Percentiles rank a stretch among this genome's conserved stretches.
Evolutionary conservation across 2,888 invertebrate species (phyloP).

Genomic region (Meta bourneti): DNA sequence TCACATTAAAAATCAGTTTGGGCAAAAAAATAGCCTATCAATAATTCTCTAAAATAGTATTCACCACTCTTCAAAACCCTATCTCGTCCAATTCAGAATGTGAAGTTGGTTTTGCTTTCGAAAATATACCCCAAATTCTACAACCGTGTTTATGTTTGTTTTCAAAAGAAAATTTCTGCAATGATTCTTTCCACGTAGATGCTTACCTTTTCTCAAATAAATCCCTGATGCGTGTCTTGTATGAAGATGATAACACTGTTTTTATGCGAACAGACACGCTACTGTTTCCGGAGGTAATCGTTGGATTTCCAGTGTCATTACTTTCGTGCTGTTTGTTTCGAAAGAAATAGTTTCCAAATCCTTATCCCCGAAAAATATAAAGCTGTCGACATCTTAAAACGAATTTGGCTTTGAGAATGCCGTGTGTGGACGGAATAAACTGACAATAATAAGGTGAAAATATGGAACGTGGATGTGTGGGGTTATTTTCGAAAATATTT

Average conservation of each 20-base stretch:
- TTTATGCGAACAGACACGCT: neutral
- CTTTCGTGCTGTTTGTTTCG: neutral
- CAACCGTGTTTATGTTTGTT: neutral
- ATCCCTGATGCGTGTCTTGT: neutral
- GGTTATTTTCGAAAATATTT: neutral
- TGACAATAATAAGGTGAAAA: neutral
- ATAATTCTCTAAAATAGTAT: too few species aligned
- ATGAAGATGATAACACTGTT: neutral
- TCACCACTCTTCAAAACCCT: neutral
- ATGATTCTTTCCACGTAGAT: neutral
- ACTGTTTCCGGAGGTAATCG: conserved; percentile 10
- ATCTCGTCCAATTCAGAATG: neutral
- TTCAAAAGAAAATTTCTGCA: neutral
- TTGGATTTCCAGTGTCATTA: neutral
- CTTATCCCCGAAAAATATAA: neutral
- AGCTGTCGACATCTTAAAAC: neutral
- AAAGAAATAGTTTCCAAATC: conserved; percentile 1
- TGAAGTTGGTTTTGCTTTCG: neutral
- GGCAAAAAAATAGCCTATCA: too few species aligned
- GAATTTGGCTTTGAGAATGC: neutral
- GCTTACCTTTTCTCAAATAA: neutral
- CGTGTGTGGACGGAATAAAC: neutral
- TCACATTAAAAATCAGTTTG: too few species aligned
- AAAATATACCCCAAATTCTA: neutral
- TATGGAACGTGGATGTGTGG: neutral